These are phyloP conservation scores for Conus betulinus DNA, from an alignment of 1,140 invertebrate genomes.

Conservation along the genomic window DNA sequence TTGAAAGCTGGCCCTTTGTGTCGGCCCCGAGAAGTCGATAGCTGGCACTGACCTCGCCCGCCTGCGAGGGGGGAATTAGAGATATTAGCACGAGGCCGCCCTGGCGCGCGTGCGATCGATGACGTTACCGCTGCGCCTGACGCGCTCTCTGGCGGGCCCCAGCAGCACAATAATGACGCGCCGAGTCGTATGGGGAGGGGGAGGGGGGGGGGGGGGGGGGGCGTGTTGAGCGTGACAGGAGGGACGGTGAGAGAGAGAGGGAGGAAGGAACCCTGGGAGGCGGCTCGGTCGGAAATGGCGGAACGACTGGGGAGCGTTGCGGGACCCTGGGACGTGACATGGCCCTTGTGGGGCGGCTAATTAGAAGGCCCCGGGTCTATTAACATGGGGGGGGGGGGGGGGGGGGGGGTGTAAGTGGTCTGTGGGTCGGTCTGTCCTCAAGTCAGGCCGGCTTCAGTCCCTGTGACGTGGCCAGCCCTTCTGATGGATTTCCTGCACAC, in stretches of 20 bases:
- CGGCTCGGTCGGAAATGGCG: constrained; percentile 8
- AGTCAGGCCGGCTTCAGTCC: neutral
- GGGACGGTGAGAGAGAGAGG: neutral
- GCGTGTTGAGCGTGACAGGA: too few relatives aligned
- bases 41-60: constrained; percentile 30
- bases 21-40: constrained; percentile 16
- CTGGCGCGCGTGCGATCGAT: constrained; percentile 21
- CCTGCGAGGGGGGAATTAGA: constrained; percentile 29
- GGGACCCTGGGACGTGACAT: constrained; percentile 2
- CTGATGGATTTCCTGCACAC: neutral
- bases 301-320: constrained; percentile 7
- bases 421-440: neutral
- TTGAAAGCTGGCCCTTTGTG: constrained; percentile 25
- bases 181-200: neutral
- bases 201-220: too few relatives aligned
- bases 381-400: neutral
- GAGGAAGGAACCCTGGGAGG: neutral
- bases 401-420: neutral
- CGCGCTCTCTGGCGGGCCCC: constrained; percentile 26
- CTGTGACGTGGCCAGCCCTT: neutral
- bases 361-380: constrained; percentile 28
- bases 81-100: constrained; percentile 18
- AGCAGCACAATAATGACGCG: constrained; percentile 15
- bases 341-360: constrained; percentile 19
- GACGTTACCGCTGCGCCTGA: constrained; percentile 16